Percentiles rank a stretch among this genome's conserved stretches.
phyloP scores from a whole-genome alignment of 2,113 vertebrate species.

The Seriola quinqueradiata region DNA sequence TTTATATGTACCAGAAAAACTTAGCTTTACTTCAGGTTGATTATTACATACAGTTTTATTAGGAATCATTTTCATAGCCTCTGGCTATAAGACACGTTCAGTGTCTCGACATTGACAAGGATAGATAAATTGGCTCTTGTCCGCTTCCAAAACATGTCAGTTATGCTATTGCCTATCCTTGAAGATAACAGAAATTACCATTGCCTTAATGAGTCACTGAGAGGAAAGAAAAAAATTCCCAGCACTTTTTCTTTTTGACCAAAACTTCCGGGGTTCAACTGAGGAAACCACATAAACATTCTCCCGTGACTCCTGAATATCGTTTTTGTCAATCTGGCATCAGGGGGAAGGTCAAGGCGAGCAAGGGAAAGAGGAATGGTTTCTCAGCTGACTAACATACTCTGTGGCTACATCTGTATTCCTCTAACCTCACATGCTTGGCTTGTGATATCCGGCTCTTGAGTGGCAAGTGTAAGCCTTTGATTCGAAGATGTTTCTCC shows the following conservation, averaged over 20 bases:
- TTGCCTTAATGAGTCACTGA: neutral
- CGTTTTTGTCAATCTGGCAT: slow-evolving; percentile 47
- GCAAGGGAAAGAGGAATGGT: neutral
- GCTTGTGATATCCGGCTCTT: slow-evolving; percentile 72
- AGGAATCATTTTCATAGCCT: neutral
- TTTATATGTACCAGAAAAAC: too few species aligned
- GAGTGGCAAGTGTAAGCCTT: slow-evolving; percentile 68
- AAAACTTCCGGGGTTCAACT: slow-evolving; percentile 12
- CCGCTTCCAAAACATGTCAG: neutral
- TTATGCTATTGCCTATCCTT: neutral
- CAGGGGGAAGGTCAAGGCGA: slow-evolving; percentile 42
- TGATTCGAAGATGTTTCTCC: slow-evolving; percentile 70
- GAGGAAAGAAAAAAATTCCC: neutral
- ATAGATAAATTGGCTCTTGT: neutral
- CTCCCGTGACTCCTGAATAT: slow-evolving; percentile 38
- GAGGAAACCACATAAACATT: slow-evolving; percentile 34
- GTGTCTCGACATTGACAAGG: neutral
- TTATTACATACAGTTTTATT: neutral
- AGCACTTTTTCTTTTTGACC: neutral
- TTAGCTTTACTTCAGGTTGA: neutral
- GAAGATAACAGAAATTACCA: neutral
- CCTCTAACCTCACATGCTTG: slow-evolving; percentile 70
- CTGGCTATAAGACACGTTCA: neutral
- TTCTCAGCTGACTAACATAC: slow-evolving; percentile 66
- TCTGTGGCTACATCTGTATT: slow-evolving; percentile 66